A percentile compares a stretch with the other conserved stretches of the same genome.
Evolutionary conservation across 1,140 invertebrate genomes (phyloP).

Genomic region (Aphaenogaster rudis): DNA sequence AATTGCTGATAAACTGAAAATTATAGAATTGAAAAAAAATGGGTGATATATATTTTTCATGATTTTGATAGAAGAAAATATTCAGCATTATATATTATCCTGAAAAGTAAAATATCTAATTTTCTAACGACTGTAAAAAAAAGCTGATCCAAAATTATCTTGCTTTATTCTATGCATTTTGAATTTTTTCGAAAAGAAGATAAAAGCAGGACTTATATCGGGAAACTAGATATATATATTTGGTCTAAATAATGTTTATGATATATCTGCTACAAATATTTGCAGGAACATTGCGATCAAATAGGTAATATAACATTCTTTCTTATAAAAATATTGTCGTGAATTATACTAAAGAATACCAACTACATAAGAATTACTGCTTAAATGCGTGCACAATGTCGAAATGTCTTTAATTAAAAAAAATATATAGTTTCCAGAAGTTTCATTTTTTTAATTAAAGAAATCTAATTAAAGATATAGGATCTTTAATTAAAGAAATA

Average conservation of each 20-base stretch:
- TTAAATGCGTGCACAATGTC: background rate
- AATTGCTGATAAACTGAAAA: background rate
- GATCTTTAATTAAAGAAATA: background rate
- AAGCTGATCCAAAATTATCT: background rate
- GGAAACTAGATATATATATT: background rate
- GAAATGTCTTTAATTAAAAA: constrained; percentile 4
- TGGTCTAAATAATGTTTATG: background rate
- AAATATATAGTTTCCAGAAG: background rate
- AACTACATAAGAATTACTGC: background rate
- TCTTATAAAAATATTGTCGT: background rate
- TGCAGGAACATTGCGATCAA: background rate
- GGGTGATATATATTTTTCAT: background rate
- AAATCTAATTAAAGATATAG: background rate
- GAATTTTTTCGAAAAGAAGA: background rate
- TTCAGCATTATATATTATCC: background rate
- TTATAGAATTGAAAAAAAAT: background rate
- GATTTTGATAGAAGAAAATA: background rate
- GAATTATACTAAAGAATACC: background rate
- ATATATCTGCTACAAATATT: background rate
- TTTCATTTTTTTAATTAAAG: background rate
- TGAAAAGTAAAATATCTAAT: constrained; percentile 1
- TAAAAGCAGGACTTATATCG: background rate
- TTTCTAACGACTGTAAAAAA: background rate
- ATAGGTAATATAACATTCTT: background rate
- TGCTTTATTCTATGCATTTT: background rate